Base-by-base conservation (phyloP, 2,797 vertebrate species). In the Liparis tanakae region DNA sequence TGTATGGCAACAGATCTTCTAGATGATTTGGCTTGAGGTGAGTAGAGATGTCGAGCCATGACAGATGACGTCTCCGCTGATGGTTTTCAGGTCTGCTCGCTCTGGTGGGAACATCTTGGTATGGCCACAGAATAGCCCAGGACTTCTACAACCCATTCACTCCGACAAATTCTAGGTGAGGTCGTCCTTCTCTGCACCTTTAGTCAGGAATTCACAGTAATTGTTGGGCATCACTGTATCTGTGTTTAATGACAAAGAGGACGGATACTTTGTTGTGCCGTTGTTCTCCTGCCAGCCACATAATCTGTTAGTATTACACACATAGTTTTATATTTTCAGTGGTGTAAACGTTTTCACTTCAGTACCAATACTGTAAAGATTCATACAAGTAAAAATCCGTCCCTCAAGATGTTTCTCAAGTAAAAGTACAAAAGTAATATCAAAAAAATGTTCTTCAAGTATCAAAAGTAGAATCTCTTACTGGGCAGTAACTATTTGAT, bases 71-170 rank as follows among this genome's bases (percentile, higher is more conserved):
- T 20, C 44, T 30, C 12, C 70, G n/a, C 7, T 72, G 7, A 0
- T 78, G 67, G 7, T 69, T 58, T 63, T 22, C 81, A 95, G 94
- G 94, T 70, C 18, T 94, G 56, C 76, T 81, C 6, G 87, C 88
- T 61, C 84, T 95, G 54, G 81, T 87, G 36, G 95, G 92, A 76
- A 93, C 93, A 0, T 92, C 90, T 37, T 95, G 94, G 94, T 95
- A 92, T 0, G 95, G 91, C 8, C 62, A 93, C 74, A 91, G 85
- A 56, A 93, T 95, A 72, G 85, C 92, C 3, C 7, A 73, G 56
- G 88, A 94, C 0, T 95, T 95, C 67, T 94, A 94, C 80, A 14
- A 93, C 83, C 94, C 94, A 0, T 91, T 94, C 25, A 95, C 93
- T 34, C 94, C 95, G 0, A 95, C 94, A 34, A 95, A 95, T n/a